Evolutionary conservation across 2,888 invertebrate species (phyloP).

Genomic region (Andrena haemorrhoa): DNA sequence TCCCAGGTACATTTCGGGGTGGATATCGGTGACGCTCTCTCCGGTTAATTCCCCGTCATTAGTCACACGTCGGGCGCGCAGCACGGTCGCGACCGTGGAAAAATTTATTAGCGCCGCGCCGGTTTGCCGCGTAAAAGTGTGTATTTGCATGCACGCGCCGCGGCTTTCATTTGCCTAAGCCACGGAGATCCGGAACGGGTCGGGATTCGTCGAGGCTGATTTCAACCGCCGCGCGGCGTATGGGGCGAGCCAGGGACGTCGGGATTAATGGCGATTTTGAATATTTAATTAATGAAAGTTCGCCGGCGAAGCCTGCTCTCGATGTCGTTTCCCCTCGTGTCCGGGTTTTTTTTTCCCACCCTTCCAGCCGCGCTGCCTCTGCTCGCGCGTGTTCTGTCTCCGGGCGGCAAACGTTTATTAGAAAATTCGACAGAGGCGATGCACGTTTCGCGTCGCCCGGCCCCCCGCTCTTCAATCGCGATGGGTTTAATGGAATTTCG

Average conservation of each 20-base stretch:
- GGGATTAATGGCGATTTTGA: constrained; percentile 77
- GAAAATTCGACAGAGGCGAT: constrained; percentile 17
- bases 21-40: constrained; percentile 58
- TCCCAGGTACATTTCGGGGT: constrained; percentile 55
- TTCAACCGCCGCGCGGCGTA: constrained; percentile 61
- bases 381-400: not conserved
- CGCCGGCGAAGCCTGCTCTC: constrained; percentile 44
- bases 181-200: constrained; percentile 70
- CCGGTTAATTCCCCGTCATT: constrained; percentile 76
- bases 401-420: constrained; percentile 7
- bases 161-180: constrained; percentile 79
- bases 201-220: constrained; percentile 72
- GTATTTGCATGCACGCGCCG: constrained; percentile 74
- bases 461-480: constrained; percentile 5
- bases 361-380: constrained; percentile 3
- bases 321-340: constrained; percentile 34
- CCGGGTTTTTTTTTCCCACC: constrained; percentile 13
- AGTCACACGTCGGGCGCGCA: constrained; percentile 70
- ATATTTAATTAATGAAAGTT: constrained; percentile 78
- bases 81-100: constrained; percentile 58
- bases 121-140: constrained; percentile 71
- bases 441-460: not conserved
- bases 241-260: constrained; percentile 22
- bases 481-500: constrained; percentile 38
- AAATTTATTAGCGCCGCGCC: constrained; percentile 73